A percentile compares a stretch with the other conserved stretches of the same genome.
Conservation (phyloP, 2,113 vertebrate genomes). For the Pelecanus crispus region DNA sequence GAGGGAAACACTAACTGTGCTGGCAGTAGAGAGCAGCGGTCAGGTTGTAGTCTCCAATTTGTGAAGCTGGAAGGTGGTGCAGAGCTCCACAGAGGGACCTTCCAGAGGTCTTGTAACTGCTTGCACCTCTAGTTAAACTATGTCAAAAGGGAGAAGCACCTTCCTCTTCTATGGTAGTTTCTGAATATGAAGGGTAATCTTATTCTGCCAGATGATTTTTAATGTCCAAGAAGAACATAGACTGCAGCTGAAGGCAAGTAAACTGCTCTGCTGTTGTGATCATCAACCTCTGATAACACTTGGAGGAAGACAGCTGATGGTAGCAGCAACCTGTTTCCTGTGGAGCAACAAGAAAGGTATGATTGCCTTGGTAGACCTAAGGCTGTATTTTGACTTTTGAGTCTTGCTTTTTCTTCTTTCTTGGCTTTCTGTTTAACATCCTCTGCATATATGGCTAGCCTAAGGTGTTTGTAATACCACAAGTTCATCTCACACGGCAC, state of each 20-base stretch:
- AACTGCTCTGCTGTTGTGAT: neutral
- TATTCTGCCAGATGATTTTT: neutral
- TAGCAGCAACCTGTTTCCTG: neutral
- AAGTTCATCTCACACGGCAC: fast-evolving
- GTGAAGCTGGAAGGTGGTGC: neutral
- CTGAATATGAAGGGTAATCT: neutral
- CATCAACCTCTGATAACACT: neutral
- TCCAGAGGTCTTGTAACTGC: neutral
- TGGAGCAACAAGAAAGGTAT: neutral
- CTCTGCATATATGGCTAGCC: neutral
- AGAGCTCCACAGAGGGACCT: neutral
- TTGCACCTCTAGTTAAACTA: neutral
- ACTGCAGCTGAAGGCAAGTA: neutral
- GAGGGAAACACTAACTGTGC: neutral
- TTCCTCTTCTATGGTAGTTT: neutral
- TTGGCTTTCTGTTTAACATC: neutral
- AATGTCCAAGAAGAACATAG: neutral
- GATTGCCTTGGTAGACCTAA: neutral
- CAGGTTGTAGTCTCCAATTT: neutral
- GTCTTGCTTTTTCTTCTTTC: neutral
- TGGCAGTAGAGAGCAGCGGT: neutral
- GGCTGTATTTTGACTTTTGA: neutral
- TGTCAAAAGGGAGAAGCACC: neutral
- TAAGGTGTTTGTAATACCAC: neutral
- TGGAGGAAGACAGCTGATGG: neutral